These are phyloP conservation scores for Porites lutea DNA, from an alignment of 64 coral and sea anemone genomes.

Conservation along the genomic window DNA sequence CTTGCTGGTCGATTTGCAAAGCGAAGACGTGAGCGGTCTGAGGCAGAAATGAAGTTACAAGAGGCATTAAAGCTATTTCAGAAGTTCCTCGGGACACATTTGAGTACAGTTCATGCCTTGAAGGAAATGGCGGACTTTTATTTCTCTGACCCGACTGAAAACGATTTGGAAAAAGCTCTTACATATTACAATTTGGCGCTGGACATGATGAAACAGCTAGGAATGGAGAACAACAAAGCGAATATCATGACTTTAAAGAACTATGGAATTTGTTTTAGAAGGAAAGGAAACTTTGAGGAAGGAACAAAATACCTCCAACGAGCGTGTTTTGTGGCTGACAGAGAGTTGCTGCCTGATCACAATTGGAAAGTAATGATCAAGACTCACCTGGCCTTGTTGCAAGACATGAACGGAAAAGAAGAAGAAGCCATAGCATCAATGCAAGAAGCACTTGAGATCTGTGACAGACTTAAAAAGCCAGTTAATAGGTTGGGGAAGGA, in stretches of 20 bases:
- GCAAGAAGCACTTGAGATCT: not conserved
- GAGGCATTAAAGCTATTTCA: not conserved
- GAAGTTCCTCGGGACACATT: conserved; percentile 16
- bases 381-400: not conserved
- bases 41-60: not conserved
- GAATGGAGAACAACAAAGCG: not conserved
- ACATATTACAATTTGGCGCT: conserved; percentile 16
- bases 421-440: not conserved
- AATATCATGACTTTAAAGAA: conserved; percentile 11
- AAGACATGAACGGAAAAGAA: not conserved
- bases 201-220: conserved; percentile 1
- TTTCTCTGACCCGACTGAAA: not conserved
- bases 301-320: not conserved
- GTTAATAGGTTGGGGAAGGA: not conserved
- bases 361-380: conserved; percentile 31
- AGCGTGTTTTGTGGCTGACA: conserved; percentile 5
- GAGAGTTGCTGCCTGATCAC: conserved; percentile 17
- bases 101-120: conserved; percentile 6
- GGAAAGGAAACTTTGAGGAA: conserved; percentile 15
- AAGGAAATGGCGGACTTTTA: conserved; percentile 44
- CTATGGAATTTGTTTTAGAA: conserved; percentile 19
- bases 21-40: not conserved
- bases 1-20: not conserved
- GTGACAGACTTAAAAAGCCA: not conserved
- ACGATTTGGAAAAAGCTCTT: not conserved